Conservation (phyloP, 2,797 vertebrate species). For the Zenarchopterus dispar region DNA sequence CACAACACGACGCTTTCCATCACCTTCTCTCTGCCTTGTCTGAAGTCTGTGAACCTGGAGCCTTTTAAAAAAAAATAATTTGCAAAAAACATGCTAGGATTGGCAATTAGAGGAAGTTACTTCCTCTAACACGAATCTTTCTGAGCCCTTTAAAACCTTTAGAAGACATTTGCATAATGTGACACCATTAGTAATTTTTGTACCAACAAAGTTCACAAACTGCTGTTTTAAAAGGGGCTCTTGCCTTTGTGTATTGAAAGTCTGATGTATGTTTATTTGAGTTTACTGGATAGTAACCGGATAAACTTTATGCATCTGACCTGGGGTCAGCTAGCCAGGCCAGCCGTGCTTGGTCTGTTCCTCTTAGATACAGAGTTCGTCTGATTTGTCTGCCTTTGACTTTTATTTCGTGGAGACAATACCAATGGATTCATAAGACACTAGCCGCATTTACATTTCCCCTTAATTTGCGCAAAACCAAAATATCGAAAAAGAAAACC, state of each 20-base stretch:
- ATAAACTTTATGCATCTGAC: not conserved
- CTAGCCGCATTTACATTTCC: too few species aligned
- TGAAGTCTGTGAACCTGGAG: not conserved
- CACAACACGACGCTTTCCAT: not conserved
- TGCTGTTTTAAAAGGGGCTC: not conserved
- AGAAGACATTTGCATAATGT: constrained; percentile 7
- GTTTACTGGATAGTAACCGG: not conserved
- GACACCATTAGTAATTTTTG: not conserved
- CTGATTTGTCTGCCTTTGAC: too few species aligned
- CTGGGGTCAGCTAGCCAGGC: not conserved
- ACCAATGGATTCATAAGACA: too few species aligned
- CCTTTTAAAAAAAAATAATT: not conserved
- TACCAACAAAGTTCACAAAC: not conserved
- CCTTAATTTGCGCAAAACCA: too few species aligned
- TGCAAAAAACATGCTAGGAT: constrained; percentile 5
- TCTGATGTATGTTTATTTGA: not conserved
- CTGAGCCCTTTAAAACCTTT: not conserved
- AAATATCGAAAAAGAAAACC: too few species aligned
- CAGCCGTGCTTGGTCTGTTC: too few species aligned
- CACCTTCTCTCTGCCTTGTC: too few species aligned
- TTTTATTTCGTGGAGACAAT: too few species aligned
- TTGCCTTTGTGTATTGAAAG: not conserved
- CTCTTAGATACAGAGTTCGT: too few species aligned
- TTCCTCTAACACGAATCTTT: constrained; percentile 2
- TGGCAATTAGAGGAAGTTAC: constrained; percentile 5